Base-by-base conservation (phyloP, 53 echinoderm and acorn worm species). In the Antedon mediterranea region DNA sequence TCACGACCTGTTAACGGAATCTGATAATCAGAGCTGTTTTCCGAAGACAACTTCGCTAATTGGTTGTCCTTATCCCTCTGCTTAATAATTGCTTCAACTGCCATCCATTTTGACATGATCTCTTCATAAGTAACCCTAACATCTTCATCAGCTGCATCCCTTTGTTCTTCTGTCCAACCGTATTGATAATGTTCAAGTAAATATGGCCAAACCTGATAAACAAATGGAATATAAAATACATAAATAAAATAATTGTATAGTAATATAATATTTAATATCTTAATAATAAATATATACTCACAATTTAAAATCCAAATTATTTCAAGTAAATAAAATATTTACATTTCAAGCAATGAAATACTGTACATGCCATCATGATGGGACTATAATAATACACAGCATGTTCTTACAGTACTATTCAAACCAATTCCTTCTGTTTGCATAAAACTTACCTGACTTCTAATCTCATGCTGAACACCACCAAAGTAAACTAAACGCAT, bases 31-130 rank as follows among this genome's bases (percentile, higher is more conserved):
- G 91, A 91, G 86, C 91, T 91, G 79, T 95, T 95, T 73, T 95
- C 91, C 30, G 95, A 95, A 30, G 95, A 95, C 72, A 91, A 81
- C 83, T 95, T 95, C 20, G 91, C 95, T 23, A 87, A 87, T 72
- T 95, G 95, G 74, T 78, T 91, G 84, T 95, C 95, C 3, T 87
- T 85, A 34, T 95, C 95, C 3, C 95, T 80, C 75, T 95, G 95
- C 41, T 87, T 85, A 42, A 95, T 91, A 81, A 95, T 95, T 43
- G 95, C 91, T 73, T 95, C 95, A 26, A 95, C 95, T 31, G 95
- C 95, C 89, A 95, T 89, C 95, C 95, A 95, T 79, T 95, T 91
- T n/a, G 95, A 89, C 33, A 95, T 84, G 70, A 89, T 88, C 78
- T 95, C 91, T 80, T 95, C 95, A 70, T 91, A 95, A 28, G 85